These are phyloP conservation scores for Venustaconcha ellipsiformis DNA, from an alignment of 1,140 invertebrate species.

Conservation along the genomic window DNA sequence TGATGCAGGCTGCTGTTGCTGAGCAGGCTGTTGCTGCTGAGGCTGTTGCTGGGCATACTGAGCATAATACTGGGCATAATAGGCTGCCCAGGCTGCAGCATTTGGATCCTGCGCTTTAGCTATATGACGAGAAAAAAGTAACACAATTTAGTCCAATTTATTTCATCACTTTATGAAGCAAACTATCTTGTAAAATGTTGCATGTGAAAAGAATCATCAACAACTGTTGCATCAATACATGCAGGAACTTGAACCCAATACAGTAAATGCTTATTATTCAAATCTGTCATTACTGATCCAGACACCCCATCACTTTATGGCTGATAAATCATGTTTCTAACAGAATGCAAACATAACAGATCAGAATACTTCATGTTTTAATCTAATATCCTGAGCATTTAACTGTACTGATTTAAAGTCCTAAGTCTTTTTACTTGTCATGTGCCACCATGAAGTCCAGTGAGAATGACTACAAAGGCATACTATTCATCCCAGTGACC, in stretches of 20 bases:
- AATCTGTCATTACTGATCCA: background rate
- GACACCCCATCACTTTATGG: too few species aligned
- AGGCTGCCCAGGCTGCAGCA: constrained; percentile 73
- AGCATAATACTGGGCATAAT: constrained; percentile 73
- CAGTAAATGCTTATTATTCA: background rate
- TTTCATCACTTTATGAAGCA: constrained; percentile 3
- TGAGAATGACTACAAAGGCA: too few species aligned
- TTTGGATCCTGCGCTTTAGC: constrained; percentile 65
- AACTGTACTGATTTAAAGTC: too few species aligned
- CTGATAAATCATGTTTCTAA: too few species aligned
- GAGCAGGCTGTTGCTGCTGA: constrained; percentile 52
- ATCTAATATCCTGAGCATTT: too few species aligned
- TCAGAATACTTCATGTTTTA: too few species aligned
- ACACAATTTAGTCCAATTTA: background rate
- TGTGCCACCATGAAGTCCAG: too few species aligned
- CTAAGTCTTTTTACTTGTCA: too few species aligned
- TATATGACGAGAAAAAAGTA: background rate
- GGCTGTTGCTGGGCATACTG: constrained; percentile 62
- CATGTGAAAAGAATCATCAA: background rate
- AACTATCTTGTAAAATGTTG: constrained; percentile 4
- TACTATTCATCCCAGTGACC: too few species aligned
- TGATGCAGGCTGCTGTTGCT: constrained; percentile 43
- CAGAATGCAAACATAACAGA: too few species aligned
- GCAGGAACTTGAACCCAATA: background rate
- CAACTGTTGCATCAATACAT: background rate